Evolutionary conservation across 2,113 vertebrate species (phyloP), one percentile per base, ranked within the genome.

Genomic region (Chionis minor): DNA sequence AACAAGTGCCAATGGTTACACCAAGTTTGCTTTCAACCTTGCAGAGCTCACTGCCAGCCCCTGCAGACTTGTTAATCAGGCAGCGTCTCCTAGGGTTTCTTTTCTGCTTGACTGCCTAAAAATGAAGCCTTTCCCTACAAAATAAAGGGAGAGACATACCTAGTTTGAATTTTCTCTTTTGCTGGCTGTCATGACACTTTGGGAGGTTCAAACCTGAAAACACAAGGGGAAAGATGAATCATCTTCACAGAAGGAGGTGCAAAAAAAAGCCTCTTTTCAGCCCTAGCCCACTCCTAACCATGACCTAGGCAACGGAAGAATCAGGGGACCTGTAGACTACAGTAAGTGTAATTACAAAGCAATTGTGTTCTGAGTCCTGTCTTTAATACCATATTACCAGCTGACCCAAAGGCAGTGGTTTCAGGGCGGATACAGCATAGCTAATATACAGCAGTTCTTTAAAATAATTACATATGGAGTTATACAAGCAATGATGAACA

Each of bases 1-100:
- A 96, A 84, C 51, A 4, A 94, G 89, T 89, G 97, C 95, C 97
- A 97, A 78, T 4, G 2, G 83, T 94, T 79, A 73, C 78, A 85
- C 30, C 44, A 30, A 74, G 40, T 89, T 91, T 75, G 81, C 92
- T 94, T 96, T 92, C 94, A 96, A 10, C 65, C 86, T 81, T 72
- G 56, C 70, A 90, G 81, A 70, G 33, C 74, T 75, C 66, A 0
- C 78, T 92, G 94, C 89, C 92, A 91, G 78, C 63, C 66, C 83
- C 74, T 8, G 4, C 77, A 59, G 66, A 20, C 78, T 91, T 59
- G 54, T 54, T 85, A 82, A 85, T 91, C 81, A 72, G 67, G 74
- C 84, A 62, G 45, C 4, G 62, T 91, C 91, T 92, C 84, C 84
- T 55, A 58, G 81, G 51, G 62, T 83, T 94, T 21, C 58, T 69